Evolutionary conservation across 2,113 vertebrate species (phyloP).

Genomic region (Anser brachyrhynchus): DNA sequence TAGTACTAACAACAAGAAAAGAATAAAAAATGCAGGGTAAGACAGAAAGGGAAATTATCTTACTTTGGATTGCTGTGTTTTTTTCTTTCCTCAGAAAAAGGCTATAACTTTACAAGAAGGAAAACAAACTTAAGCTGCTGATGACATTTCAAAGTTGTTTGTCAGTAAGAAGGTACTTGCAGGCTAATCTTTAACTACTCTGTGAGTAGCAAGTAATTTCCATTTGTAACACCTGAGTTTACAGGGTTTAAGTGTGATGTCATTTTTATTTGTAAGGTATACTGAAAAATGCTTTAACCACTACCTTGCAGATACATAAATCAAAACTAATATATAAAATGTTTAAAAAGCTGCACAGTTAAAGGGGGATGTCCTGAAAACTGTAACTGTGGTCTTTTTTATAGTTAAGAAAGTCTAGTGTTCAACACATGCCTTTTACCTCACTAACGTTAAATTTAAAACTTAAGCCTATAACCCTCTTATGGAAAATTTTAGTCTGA

Average conservation of each 20-base stretch:
- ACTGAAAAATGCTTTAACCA: conserved; percentile 54
- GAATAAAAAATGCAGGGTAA: background rate
- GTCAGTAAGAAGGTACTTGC: conserved; percentile 59
- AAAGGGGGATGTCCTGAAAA: background rate
- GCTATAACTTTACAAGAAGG: background rate
- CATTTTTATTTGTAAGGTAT: conserved; percentile 30
- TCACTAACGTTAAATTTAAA: conserved; percentile 7
- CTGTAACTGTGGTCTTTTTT: background rate
- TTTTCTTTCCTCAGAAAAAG: background rate
- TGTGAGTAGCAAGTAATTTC: conserved; percentile 71
- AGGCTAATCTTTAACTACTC: conserved; percentile 69
- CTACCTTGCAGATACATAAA: conserved; percentile 30
- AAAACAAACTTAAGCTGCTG: conserved; percentile 61
- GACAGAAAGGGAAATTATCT: background rate
- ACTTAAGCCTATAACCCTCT: background rate
- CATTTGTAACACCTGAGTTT: conserved; percentile 68
- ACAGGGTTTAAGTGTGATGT: conserved; percentile 64
- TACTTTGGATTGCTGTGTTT: background rate
- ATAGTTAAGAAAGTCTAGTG: background rate
- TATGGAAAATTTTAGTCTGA: background rate
- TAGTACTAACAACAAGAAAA: background rate
- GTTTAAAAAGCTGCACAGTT: conserved; percentile 1
- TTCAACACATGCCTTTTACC: background rate
- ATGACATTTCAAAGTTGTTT: conserved; percentile 70
- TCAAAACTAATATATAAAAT: conserved; percentile 48